Base-by-base conservation (phyloP, 1,140 invertebrate species). In the Rhagoletis zephyria region DNA sequence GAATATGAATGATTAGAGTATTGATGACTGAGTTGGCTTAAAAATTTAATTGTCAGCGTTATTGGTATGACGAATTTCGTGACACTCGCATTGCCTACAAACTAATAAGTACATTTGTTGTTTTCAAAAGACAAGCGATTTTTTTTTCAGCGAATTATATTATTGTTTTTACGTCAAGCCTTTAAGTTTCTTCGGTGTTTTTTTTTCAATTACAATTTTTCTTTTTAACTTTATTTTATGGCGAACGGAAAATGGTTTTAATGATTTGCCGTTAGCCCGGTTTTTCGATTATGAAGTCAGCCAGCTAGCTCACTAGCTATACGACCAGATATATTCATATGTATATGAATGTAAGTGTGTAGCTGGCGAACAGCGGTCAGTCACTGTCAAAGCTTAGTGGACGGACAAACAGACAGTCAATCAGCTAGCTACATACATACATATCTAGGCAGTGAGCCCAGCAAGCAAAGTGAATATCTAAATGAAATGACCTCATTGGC, bases 271-370 rank as follows among this genome's bases (percentile, higher is more conserved):
- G 74, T 81, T 81, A 81, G 74, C 74, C 74, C 74, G 74, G 74
- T 81, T 81, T 81, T 81, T 81, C 74, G 48, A 81, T 81, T 81
- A 81, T 81, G 74, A 81, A 81, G 74, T 81, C 48, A 81, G 74
- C 74, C 45, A 74, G 64, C 64, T 67, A 67, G 42, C 42, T 14
- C 67, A 74, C 12, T 12, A 48, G 67, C 67, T 42, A 42, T 2
- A 56, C 30, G 30, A 30, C 30, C 30, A 30, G 30, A 30, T 30
- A 30, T 30, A 30, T 30, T 30, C 30, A 30, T 30, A 30, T 30
- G 30, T 30, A 30, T 30, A 30, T 30, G 30, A 9, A 2, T 30
- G 65, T 60, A 30, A 60, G 59, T 12, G 59, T 12, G 59, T 4
- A 16, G 70, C 45, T 74, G 12, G 42, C 70, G 70, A 48, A 74